Evolutionary conservation across 2,888 invertebrate species (phyloP).

Genomic region (Ecliptopera silaceata): DNA sequence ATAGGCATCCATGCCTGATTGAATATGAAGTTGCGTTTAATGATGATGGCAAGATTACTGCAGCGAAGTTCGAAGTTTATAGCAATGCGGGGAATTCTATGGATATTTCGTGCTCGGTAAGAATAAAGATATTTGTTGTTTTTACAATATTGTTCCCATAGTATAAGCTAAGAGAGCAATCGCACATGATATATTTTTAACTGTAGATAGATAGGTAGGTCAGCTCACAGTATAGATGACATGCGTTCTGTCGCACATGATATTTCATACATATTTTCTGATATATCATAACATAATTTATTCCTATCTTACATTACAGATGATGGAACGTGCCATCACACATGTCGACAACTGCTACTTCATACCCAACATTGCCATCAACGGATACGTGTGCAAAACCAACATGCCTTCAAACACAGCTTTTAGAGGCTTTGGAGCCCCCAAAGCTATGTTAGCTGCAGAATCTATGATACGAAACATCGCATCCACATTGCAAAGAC

Average conservation of each 20-base stretch:
- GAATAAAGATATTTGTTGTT: slow-evolving; percentile 19
- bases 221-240: no score
- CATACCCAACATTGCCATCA: slow-evolving; percentile 87
- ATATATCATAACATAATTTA: no score
- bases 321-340: slow-evolving; percentile 89
- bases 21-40: slow-evolving; percentile 90
- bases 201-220: no score
- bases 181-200: no score
- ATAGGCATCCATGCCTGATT: slow-evolving; percentile 90
- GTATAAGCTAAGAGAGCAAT: no score
- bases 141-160: no score
- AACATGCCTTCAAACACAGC: slow-evolving; percentile 96
- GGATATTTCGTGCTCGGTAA: slow-evolving; percentile 88
- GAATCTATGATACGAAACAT: slow-evolving; percentile 91
- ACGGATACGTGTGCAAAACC: slow-evolving; percentile 91
- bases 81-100: slow-evolving; percentile 88
- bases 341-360: slow-evolving; percentile 93
- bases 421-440: slow-evolving; percentile 95
- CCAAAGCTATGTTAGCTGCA: slow-evolving; percentile 93
- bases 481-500: slow-evolving; percentile 85
- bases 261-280: no score
- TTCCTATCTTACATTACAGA: slow-evolving; percentile 71
- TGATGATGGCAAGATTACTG: slow-evolving; percentile 86
- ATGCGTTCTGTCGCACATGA: no score
- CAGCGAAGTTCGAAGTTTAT: slow-evolving; percentile 85